phyloP scores from a whole-genome alignment of 1,140 invertebrate genomes.

The Scylla paramamosain region DNA sequence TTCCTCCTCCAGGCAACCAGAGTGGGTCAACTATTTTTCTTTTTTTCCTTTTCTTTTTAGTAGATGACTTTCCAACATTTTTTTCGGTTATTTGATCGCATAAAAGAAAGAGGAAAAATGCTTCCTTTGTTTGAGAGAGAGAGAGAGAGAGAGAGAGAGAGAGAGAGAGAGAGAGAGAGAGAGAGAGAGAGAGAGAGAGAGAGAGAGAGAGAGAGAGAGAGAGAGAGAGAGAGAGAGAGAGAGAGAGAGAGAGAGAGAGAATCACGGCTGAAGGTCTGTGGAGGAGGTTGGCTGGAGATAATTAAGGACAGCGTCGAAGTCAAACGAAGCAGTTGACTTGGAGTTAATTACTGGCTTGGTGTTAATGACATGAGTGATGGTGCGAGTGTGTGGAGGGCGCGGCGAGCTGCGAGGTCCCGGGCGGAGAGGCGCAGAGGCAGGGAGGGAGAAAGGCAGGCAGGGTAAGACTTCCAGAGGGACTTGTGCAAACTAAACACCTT shows the following conservation, averaged over 20 bases:
- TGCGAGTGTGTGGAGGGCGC: not conserved
- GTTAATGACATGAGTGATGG: not conserved
- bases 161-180: not conserved
- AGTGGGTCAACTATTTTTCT: not conserved
- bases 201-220: slow-evolving; percentile 9
- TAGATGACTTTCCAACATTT: not conserved
- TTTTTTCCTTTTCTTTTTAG: not conserved
- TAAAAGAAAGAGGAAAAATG: not conserved
- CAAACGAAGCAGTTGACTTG: not conserved
- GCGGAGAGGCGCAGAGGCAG: not conserved
- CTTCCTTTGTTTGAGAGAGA: not conserved
- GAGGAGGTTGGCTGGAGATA: not conserved
- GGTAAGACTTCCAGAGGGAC: too few species aligned
- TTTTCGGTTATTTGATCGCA: not conserved
- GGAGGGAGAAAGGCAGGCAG: not conserved
- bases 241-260: not conserved
- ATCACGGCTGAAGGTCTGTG: not conserved
- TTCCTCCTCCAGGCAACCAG: not conserved
- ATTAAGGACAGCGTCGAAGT: not conserved
- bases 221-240: slow-evolving; percentile 15
- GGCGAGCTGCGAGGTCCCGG: not conserved
- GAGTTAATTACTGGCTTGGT: not conserved
- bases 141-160: not conserved
- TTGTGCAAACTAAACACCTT: too few species aligned
- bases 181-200: not conserved